These are phyloP conservation scores for Cydia fagiglandana DNA, from an alignment of 1,140 invertebrate genomes.

Conservation along the genomic window DNA sequence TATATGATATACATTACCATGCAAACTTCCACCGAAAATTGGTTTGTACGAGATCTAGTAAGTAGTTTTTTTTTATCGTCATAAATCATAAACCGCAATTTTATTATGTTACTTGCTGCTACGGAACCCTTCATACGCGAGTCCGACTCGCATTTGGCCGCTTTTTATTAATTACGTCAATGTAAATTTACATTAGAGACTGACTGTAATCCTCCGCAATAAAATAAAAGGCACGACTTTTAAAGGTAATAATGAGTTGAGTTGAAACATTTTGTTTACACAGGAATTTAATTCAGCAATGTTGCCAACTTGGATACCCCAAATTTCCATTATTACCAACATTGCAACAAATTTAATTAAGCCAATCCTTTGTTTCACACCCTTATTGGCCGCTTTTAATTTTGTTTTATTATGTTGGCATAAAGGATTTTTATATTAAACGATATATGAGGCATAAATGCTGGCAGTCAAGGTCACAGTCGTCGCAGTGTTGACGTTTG, in stretches of 20 bases:
- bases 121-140: no score
- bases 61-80: no score
- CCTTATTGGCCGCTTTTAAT: not conserved
- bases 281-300: slow-evolving; percentile 1
- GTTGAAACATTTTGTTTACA: not conserved
- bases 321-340: slow-evolving; percentile 24
- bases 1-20: no score
- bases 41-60: no score
- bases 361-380: slow-evolving; percentile 12
- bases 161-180: no score
- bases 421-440: slow-evolving; percentile 4
- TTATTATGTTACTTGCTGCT: no score
- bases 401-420: slow-evolving; percentile 20
- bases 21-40: no score
- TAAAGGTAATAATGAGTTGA: slow-evolving; percentile 9
- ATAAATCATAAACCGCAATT: no score
- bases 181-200: not conserved
- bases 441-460: slow-evolving; percentile 18
- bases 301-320: not conserved
- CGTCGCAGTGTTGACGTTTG: not conserved
- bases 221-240: not conserved
- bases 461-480: slow-evolving; percentile 8
- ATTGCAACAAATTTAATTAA: slow-evolving; percentile 22
- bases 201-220: not conserved
- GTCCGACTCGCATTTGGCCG: no score